A percentile compares a stretch with the other conserved stretches of the same genome.
Evolutionary conservation across 2,888 invertebrate species (phyloP).

Genomic region (Thecocarcelia acutangulata): DNA sequence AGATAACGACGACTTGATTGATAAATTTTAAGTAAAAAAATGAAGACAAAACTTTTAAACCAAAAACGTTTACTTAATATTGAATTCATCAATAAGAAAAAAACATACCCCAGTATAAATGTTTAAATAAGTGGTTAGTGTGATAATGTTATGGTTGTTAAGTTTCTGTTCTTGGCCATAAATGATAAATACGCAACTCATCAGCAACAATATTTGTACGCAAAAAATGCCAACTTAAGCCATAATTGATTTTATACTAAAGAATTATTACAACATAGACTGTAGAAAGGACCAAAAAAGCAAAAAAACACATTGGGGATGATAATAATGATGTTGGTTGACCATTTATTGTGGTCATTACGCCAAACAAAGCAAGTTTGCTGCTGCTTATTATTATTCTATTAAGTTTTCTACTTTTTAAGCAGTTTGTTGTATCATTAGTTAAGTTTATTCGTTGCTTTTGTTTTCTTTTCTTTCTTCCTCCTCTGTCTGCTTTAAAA

Average conservation of each 20-base stretch:
- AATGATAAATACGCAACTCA: slow-evolving; percentile 21
- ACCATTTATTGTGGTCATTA: slow-evolving; percentile 56
- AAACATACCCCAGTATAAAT: background rate
- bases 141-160: slow-evolving; percentile 53
- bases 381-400: slow-evolving; percentile 31
- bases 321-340: slow-evolving; percentile 35
- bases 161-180: slow-evolving; percentile 42
- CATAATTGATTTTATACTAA: background rate
- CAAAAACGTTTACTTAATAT: slow-evolving; percentile 16
- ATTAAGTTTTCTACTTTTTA: slow-evolving; percentile 27
- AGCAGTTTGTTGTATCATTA: background rate
- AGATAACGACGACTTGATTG: too few relatives aligned
- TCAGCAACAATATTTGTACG: background rate
- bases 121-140: slow-evolving; percentile 25
- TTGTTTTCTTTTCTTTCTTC: background rate
- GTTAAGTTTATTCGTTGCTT: background rate
- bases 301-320: background rate
- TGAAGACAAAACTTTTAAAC: background rate
- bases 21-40: too few relatives aligned
- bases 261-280: background rate
- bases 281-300: too few relatives aligned
- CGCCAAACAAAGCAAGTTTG: slow-evolving; percentile 31
- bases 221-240: background rate
- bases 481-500: background rate
- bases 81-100: slow-evolving; percentile 21